Evolutionary conservation across 2,113 vertebrate genomes (phyloP).

Genomic region (Regulus satrapa): DNA sequence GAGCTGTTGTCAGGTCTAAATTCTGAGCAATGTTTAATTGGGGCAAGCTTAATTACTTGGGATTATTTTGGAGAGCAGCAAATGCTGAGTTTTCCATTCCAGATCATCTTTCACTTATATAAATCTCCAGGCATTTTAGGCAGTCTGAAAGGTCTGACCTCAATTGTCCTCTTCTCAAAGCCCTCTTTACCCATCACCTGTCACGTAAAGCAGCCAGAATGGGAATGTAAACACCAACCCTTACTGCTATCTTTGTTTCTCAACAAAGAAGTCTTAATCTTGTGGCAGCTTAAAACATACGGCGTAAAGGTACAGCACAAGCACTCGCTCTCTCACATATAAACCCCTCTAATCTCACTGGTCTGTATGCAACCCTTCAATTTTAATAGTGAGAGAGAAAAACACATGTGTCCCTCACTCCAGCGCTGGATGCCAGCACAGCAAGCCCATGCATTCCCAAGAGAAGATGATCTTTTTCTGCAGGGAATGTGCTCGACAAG

Average conservation of each 20-base stretch:
- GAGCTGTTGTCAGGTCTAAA: not conserved
- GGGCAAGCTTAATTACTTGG: not conserved
- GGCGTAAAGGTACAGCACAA: not conserved
- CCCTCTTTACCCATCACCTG: not conserved
- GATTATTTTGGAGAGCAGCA: not conserved
- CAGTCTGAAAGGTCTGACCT: not conserved
- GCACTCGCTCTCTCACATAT: not conserved
- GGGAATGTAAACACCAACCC: constrained; percentile 6
- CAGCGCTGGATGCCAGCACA: not conserved
- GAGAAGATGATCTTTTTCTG: not conserved
- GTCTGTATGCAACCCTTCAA: not conserved
- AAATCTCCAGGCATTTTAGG: not conserved
- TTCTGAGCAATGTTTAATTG: not conserved
- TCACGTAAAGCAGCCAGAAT: not conserved
- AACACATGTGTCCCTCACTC: not conserved
- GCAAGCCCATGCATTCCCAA: not conserved
- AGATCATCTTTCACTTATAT: not conserved
- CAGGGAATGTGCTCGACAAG: not conserved
- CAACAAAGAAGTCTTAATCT: not conserved
- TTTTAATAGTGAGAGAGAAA: not conserved
- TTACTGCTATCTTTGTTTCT: not conserved
- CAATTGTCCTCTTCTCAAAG: not conserved
- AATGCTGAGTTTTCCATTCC: not conserved
- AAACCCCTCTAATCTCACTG: not conserved
- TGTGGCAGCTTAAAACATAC: not conserved